These are phyloP conservation scores for Phenganax subtilis DNA, from an alignment of 92 coral and sea anemone genomes.

Conservation along the genomic window DNA sequence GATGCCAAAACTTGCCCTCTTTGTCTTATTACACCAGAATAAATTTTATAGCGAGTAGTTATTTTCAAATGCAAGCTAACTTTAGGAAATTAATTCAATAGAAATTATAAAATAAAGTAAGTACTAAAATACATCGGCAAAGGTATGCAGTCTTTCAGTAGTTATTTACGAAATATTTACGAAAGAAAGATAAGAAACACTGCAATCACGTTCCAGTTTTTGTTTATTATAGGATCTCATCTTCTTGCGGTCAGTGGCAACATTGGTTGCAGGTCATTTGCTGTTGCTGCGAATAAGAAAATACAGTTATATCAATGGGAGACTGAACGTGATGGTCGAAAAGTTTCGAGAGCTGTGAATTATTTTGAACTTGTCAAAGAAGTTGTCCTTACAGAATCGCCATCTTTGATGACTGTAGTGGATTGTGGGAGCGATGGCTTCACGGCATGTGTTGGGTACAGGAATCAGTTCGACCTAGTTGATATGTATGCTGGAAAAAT, in stretches of 20 bases:
- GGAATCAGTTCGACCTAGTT: conserved; percentile 76
- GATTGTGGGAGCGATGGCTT: conserved; percentile 36
- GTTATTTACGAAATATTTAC: too few relatives aligned
- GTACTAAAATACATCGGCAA: too few relatives aligned
- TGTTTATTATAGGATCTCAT: conserved; percentile 58
- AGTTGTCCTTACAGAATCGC: conserved; percentile 67
- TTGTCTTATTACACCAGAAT: too few relatives aligned
- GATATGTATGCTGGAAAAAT: conserved; percentile 58
- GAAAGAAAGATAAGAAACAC: too few relatives aligned
- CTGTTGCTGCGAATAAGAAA: conserved; percentile 75
- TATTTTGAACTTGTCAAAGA: conserved; percentile 49
- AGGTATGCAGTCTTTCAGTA: too few relatives aligned
- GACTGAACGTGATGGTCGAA: neutral
- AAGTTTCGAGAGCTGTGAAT: neutral
- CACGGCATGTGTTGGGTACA: conserved; percentile 72
- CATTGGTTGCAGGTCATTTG: conserved; percentile 64
- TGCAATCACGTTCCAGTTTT: too few relatives aligned
- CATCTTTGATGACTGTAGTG: conserved; percentile 71
- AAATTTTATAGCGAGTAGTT: too few relatives aligned
- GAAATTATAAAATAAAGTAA: too few relatives aligned
- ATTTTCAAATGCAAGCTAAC: too few relatives aligned
- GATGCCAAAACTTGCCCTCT: too few relatives aligned
- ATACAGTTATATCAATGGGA: conserved; percentile 71
- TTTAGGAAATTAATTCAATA: too few relatives aligned
- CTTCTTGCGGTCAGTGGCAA: conserved; percentile 67